A percentile compares a stretch with the other conserved stretches of the same genome.
Evolutionary conservation across 1,140 invertebrate genomes (phyloP).

Genomic region (Leptinotarsa lineolata): DNA sequence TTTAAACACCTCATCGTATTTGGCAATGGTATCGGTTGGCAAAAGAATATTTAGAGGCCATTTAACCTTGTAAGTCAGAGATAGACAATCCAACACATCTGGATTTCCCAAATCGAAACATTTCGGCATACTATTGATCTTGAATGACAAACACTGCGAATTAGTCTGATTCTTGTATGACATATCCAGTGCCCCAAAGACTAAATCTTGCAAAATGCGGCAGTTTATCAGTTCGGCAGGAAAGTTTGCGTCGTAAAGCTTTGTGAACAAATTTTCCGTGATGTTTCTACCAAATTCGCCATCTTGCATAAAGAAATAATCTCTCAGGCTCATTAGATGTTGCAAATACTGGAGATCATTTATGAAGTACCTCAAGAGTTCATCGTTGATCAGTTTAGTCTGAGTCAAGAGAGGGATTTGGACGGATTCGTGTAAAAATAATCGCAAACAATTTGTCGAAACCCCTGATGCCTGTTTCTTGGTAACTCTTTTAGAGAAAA

Average conservation of each 20-base stretch:
- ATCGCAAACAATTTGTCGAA: constrained; percentile 48
- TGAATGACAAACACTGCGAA: constrained; percentile 64
- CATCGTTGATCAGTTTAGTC: constrained; percentile 69
- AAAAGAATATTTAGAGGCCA: constrained; percentile 81
- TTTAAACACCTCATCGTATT: constrained; percentile 75
- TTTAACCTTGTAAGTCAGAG: constrained; percentile 68
- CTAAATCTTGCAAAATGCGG: constrained; percentile 66
- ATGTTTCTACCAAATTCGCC: constrained; percentile 75
- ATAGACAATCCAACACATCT: constrained; percentile 67
- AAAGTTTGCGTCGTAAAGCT: constrained; percentile 64
- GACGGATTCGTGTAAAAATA: constrained; percentile 65
- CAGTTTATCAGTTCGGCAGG: constrained; percentile 72
- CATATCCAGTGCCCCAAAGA: constrained; percentile 63
- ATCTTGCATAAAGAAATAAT: constrained; percentile 76
- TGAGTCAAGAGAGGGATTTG: constrained; percentile 70
- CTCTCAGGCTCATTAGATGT: constrained; percentile 71
- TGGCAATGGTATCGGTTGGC: constrained; percentile 66
- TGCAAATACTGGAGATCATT: constrained; percentile 68
- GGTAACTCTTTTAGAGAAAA: constrained; percentile 37
- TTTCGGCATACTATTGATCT: constrained; percentile 61
- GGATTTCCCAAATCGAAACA: constrained; percentile 66
- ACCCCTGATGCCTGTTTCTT: constrained; percentile 37
- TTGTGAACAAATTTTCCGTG: constrained; percentile 67
- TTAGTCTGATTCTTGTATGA: constrained; percentile 60
- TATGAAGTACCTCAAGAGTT: constrained; percentile 69